Evolutionary conservation across 2,113 vertebrate species (phyloP), one percentile per base, ranked within the genome.

Genomic region (Desmodus rotundus): DNA sequence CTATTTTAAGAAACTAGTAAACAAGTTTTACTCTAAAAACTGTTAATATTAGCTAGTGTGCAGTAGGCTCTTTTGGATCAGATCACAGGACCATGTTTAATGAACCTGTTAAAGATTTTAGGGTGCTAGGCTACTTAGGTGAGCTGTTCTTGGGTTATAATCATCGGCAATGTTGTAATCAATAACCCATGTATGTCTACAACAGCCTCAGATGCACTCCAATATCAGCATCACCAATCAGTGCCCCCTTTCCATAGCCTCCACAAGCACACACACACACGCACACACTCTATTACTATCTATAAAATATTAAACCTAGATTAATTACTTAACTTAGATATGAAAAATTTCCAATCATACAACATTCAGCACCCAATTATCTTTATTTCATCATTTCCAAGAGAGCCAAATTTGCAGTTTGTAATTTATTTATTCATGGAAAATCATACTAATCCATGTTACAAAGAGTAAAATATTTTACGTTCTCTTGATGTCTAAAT

Each of bases 151-250:
- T 97, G 99, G 99, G 98, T 98, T 99, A 94, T 99, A 99, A 99
- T 99, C 99, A 99, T 98, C 0, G 97, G 98, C 99, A 97, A 89
- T 93, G 98, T 98, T 99, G 99, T 97, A 91, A 94, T 82, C 2
- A 82, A 96, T 43, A 83, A 98, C 98, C 99, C 98, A 96, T 0
- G n/a, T 73, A 70, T 17, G 87, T 96, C 72, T 94, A 89, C 97
- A 97, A 99, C 98, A 97, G 98, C 98, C 99, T 99, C 99, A 99
- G 99, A 99, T 99, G 99, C 99, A 99, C 99, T 99, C 98, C 99
- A 94, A 95, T 98, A 98, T 99, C 99, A 99, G 98, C 99, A 99
- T 56, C 96, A 74, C 84, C 98, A 96, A 85, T 99, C 98, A 99
- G 99, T 95, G 98, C 99, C 98, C 99, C 98, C 97, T 82, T 91